Conservation (phyloP, 2,113 vertebrate species). For the Podilymbus podiceps region DNA sequence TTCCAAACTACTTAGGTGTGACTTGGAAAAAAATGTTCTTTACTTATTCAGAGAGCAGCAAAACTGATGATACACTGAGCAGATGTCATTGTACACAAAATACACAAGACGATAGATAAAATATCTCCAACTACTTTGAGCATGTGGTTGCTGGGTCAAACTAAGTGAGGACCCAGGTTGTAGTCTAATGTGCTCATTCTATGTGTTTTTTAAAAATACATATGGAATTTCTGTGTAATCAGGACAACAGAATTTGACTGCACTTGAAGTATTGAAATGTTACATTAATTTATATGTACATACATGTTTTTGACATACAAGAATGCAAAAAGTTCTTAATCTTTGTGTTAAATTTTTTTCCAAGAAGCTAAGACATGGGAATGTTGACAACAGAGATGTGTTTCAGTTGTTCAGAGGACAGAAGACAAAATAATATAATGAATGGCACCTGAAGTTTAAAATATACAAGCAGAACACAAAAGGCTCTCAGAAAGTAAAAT, state of each 20-base stretch:
- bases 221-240: neutral
- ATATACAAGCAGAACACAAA: fast-evolving
- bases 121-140: neutral
- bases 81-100: neutral
- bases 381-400: neutral
- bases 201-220: neutral
- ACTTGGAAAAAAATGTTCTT: neutral
- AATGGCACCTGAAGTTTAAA: neutral
- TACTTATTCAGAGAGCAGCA: neutral
- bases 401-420: neutral
- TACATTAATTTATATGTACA: neutral
- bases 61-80: neutral
- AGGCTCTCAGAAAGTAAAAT: neutral
- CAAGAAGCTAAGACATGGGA: neutral
- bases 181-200: neutral
- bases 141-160: neutral
- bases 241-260: neutral
- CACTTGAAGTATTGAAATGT: neutral
- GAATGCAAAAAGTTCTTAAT: neutral
- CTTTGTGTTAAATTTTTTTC: neutral
- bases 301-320: neutral
- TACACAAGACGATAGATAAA: neutral
- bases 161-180: neutral
- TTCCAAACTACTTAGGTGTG: neutral
- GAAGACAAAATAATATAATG: neutral